Percentiles rank a stretch among this genome's conserved stretches.
Conservation (phyloP, 2,888 invertebrate species). For the Harmothoe impar region DNA sequence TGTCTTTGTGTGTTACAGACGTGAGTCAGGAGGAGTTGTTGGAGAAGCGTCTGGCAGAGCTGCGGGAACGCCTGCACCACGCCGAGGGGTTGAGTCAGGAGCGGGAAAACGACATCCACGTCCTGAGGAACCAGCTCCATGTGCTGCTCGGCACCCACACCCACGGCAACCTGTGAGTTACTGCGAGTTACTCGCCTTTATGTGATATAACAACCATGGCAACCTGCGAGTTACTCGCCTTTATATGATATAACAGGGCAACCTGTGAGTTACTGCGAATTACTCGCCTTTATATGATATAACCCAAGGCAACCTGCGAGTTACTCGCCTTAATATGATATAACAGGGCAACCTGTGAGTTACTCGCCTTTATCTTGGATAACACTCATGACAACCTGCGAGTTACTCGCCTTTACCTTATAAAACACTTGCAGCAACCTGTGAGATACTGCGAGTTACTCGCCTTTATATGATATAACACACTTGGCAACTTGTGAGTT, state of each 20-base stretch:
- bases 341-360: constrained; percentile 69
- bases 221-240: no score
- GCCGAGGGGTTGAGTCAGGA: constrained; percentile 91
- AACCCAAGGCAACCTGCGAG: no score
- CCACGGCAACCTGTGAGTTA: constrained; percentile 68
- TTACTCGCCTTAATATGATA: no score
- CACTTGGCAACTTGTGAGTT: not conserved
- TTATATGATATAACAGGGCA: no score
- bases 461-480: no score
- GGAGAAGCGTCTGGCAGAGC: constrained; percentile 89
- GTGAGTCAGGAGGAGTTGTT: constrained; percentile 88
- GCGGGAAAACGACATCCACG: constrained; percentile 90
- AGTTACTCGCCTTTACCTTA: no score
- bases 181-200: no score
- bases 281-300: no score
- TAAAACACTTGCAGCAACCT: not conserved
- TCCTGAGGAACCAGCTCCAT: constrained; percentile 87
- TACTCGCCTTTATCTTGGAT: not conserved
- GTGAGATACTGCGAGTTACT: no score
- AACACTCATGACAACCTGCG: no score
- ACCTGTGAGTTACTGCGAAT: constrained; percentile 69
- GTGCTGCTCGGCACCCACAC: constrained; percentile 68
- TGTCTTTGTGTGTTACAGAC: no score
- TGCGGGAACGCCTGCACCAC: constrained; percentile 91
- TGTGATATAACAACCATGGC: no score